phyloP scores from a whole-genome alignment of 1,140 invertebrate genomes.

The Subanguina moxae region DNA sequence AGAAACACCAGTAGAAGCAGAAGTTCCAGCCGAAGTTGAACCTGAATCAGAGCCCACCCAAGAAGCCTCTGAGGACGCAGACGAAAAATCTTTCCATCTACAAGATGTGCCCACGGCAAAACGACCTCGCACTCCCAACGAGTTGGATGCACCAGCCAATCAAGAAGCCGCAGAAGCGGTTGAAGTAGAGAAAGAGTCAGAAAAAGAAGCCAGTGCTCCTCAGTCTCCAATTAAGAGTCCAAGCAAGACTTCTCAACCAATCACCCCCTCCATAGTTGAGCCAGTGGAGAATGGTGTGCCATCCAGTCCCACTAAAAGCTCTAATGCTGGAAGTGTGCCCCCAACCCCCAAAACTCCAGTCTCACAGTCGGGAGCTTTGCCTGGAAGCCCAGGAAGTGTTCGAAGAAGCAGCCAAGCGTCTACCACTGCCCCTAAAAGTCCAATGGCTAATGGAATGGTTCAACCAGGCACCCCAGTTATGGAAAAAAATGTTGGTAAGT shows the following conservation, averaged over 20 bases:
- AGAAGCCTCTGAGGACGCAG: not conserved
- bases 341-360: slow-evolving; percentile 11
- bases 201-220: slow-evolving; percentile 12
- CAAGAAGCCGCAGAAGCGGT: not conserved
- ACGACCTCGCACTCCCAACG: slow-evolving; percentile 55
- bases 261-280: slow-evolving; percentile 8
- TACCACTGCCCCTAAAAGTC: slow-evolving; percentile 4
- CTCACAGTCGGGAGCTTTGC: not conserved
- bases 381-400: slow-evolving; percentile 1
- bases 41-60: slow-evolving; percentile 11
- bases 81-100: slow-evolving; percentile 46
- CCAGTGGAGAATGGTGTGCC: slow-evolving; percentile 13
- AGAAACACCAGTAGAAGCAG: slow-evolving; percentile 14
- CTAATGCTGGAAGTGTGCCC: slow-evolving; percentile 15
- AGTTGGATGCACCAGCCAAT: slow-evolving; percentile 38
- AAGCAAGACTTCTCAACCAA: slow-evolving; percentile 19
- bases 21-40: slow-evolving; percentile 23
- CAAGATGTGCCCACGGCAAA: slow-evolving; percentile 52
- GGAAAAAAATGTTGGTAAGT: slow-evolving; percentile 17
- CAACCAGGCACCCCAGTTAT: slow-evolving; percentile 26
- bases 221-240: slow-evolving; percentile 6
- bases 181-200: slow-evolving; percentile 14
- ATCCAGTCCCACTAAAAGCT: slow-evolving; percentile 1
- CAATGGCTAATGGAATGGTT: slow-evolving; percentile 9
- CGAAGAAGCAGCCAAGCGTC: slow-evolving; percentile 1